Evolutionary conservation across 35 echinoderm and acorn worm species (phyloP).

Genomic region (Antedon bifida): DNA sequence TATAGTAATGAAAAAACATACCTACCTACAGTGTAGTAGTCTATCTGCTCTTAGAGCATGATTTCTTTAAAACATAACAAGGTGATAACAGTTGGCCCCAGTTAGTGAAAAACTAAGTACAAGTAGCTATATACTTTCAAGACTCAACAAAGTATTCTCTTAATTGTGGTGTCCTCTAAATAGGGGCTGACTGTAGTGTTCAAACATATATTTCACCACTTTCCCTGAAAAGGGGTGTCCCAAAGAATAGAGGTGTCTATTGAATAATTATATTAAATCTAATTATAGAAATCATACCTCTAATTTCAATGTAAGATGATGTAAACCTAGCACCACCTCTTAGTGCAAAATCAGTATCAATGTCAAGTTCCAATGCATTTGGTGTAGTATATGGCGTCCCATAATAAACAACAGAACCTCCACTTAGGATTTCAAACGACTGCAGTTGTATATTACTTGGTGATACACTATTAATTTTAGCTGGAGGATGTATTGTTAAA

Average conservation of each 20-base stretch:
- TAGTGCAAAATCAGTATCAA: conserved; percentile 21
- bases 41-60: too few relatives aligned
- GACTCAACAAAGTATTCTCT: too few relatives aligned
- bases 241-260: too few relatives aligned
- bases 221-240: too few relatives aligned
- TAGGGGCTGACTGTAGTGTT: too few relatives aligned
- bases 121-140: too few relatives aligned
- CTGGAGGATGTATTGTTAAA: conserved; percentile 31
- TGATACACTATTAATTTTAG: conserved; percentile 38
- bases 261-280: too few relatives aligned
- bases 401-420: conserved; percentile 31
- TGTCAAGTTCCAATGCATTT: conserved; percentile 9
- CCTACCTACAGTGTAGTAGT: not conserved
- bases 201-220: too few relatives aligned
- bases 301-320: conserved; percentile 33
- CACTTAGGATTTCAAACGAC: conserved; percentile 27
- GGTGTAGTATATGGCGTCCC: conserved; percentile 17
- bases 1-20: not conserved
- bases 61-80: too few relatives aligned
- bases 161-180: too few relatives aligned
- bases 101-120: too few relatives aligned
- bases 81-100: too few relatives aligned
- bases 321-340: conserved; percentile 39
- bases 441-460: conserved; percentile 26
- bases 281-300: conserved; percentile 16